phyloP scores from a whole-genome alignment of 2,888 invertebrate genomes.

The Amorpha juglandis region DNA sequence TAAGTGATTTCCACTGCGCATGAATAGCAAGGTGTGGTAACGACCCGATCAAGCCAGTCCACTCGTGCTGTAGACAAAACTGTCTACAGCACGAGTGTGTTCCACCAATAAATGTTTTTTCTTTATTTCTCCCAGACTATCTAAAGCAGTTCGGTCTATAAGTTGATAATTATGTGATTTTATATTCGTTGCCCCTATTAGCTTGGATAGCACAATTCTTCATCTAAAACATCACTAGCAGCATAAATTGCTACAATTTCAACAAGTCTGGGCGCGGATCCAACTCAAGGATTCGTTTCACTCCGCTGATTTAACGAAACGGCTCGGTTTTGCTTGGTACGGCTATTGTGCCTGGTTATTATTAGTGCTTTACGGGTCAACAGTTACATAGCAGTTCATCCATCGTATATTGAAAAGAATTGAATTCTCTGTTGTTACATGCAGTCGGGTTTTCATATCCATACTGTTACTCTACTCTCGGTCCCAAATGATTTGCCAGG shows the following conservation, averaged over 20 bases:
- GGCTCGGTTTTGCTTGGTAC: slow-evolving; percentile 50
- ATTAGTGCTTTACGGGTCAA: slow-evolving; percentile 62
- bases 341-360: slow-evolving; percentile 62
- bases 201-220: slow-evolving; percentile 4
- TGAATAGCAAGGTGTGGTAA: no score
- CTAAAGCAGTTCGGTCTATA: not conserved
- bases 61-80: no score
- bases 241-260: slow-evolving; percentile 71
- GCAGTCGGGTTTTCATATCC: slow-evolving; percentile 19
- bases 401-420: slow-evolving; percentile 23
- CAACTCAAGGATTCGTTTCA: slow-evolving; percentile 68
- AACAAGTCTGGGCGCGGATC: slow-evolving; percentile 63
- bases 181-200: not conserved
- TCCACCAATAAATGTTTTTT: no score
- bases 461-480: slow-evolving; percentile 30
- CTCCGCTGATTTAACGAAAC: slow-evolving; percentile 69
- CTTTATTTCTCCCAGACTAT: no score
- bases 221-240: slow-evolving; percentile 49
- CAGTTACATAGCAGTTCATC: slow-evolving; percentile 40
- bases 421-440: slow-evolving; percentile 20
- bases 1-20: no score
- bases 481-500: not conserved
- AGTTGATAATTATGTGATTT: not conserved
- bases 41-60: no score
- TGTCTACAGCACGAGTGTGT: no score